phyloP scores from a whole-genome alignment of 1,140 invertebrate species.

The Probaryconus sp. region DNA sequence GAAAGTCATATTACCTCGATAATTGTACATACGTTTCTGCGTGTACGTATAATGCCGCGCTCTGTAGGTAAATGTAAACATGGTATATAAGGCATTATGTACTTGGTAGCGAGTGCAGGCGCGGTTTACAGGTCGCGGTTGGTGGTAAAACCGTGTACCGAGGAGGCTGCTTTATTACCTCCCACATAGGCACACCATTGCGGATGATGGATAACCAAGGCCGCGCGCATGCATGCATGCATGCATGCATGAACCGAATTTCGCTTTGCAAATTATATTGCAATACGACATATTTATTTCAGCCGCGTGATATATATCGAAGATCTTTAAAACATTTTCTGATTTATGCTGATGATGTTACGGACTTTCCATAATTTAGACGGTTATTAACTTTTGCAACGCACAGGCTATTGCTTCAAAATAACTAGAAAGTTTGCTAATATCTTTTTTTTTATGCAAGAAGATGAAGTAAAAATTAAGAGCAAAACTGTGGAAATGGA shows the following conservation, averaged over 20 bases:
- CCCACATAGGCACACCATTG: constrained; percentile 52
- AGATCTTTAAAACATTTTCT: constrained; percentile 3
- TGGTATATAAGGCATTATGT: constrained; percentile 36
- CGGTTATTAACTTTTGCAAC: constrained; percentile 8
- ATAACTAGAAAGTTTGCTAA: too few relatives aligned
- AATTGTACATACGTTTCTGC: constrained; percentile 50
- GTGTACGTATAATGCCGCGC: constrained; percentile 45
- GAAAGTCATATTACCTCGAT: constrained; percentile 58
- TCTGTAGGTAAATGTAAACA: constrained; percentile 56
- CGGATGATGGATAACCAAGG: constrained; percentile 65
- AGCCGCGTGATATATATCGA: constrained; percentile 11
- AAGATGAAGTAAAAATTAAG: too few relatives aligned
- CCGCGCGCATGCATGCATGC: constrained; percentile 36
- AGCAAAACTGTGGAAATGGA: too few relatives aligned
- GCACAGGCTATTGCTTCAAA: too few relatives aligned
- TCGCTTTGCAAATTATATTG: constrained; percentile 38
- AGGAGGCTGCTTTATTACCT: constrained; percentile 53
- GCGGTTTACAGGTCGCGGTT: constrained; percentile 59
- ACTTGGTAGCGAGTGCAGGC: constrained; percentile 50
- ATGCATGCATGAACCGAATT: constrained; percentile 42
- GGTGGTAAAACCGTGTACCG: constrained; percentile 56
- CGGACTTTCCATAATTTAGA: constrained; percentile 39
- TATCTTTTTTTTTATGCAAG: too few relatives aligned
- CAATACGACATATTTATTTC: constrained; percentile 44
- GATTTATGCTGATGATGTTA: constrained; percentile 30